A percentile compares a stretch with the other conserved stretches of the same genome.
These are phyloP conservation scores for Epiblema foenella DNA, from an alignment of 2,888 invertebrate species.

Conservation along the genomic window DNA sequence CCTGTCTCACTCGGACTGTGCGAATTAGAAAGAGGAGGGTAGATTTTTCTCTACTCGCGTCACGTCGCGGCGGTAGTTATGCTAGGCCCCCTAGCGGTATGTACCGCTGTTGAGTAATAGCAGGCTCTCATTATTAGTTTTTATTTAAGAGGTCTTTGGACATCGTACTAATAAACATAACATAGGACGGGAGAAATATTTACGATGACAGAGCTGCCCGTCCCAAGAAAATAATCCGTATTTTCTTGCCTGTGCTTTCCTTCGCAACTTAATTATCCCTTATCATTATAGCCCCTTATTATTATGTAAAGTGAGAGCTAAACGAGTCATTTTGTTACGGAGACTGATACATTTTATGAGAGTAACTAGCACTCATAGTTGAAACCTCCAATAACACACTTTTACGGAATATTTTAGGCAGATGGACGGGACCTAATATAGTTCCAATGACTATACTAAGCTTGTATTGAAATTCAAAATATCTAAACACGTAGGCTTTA, in stretches of 20 bases:
- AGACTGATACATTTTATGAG: constrained; percentile 2
- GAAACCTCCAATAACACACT: constrained; percentile 1
- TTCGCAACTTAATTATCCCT: background rate
- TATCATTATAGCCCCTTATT: background rate
- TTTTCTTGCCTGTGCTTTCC: constrained; percentile 1
- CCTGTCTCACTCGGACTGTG: too few species aligned
- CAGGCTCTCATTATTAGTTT: too few species aligned
- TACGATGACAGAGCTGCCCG: constrained; percentile 1
- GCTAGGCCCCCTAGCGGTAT: too few species aligned
- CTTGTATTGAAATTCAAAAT: background rate
- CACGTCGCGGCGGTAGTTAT: too few species aligned
- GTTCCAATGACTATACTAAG: constrained; percentile 3
- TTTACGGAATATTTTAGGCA: constrained; percentile 15
- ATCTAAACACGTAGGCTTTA: background rate
- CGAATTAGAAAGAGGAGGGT: too few species aligned
- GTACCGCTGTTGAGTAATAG: too few species aligned
- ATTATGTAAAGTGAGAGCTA: constrained; percentile 1
- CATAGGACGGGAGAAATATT: background rate
- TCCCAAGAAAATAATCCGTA: background rate
- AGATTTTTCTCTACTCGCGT: too few species aligned
- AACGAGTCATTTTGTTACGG: background rate
- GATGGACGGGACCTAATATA: constrained; percentile 4
- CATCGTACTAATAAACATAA: constrained; percentile 2
- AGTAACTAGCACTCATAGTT: constrained; percentile 8
- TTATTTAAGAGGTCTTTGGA: background rate